Evolutionary conservation across 2,888 invertebrate genomes (phyloP), one percentile per base, ranked within the genome.

Genomic region (Dastarcus helophoroides): DNA sequence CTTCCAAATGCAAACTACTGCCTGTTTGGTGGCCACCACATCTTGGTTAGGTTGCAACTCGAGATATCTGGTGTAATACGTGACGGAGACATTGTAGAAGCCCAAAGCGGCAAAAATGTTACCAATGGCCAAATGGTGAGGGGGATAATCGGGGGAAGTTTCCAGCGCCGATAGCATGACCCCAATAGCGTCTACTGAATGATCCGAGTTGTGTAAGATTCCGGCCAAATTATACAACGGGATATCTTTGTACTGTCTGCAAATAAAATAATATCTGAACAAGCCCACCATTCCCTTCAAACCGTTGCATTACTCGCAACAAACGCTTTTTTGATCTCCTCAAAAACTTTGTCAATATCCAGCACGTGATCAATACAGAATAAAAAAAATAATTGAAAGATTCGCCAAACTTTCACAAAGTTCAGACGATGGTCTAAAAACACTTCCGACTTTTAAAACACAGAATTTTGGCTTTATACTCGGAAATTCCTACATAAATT

Each of bases 181-280:
- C 36, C 77, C 69, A 1, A 76, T 70, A 1, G 84, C 84, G 56
- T 85, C 84, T 37, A 74, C 73, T 2, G 75, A 70, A 44, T 69
- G 67, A 38, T 67, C 65, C 26, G 76, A 71, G 25, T 77, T 71
- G 47, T 81, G 81, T 8, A 86, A 63, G 40, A 83, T 68, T 23
- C 78, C 75, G 0, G 81, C 85, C 50, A 85, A 61, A 48, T 76
- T 80, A 31, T 82, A 64, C 17, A 84, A 61, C 1, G 83, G 76
- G 28, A 84, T 70, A 53, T 82, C 79, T 54, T 76, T 75, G 50
- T 73, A 76, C 42, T 68, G 60, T 46, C 83, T 83, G 65, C 10
- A 67, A 67, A 26, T 26, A 36, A 31, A 8, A 15, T n/a, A n/a
- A n/a, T n/a, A n/a, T n/a, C n/a, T n/a, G n/a, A n/a, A n/a, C n/a